phyloP scores from a whole-genome alignment of 2,888 invertebrate species.

The Aphodius sticticus region DNA sequence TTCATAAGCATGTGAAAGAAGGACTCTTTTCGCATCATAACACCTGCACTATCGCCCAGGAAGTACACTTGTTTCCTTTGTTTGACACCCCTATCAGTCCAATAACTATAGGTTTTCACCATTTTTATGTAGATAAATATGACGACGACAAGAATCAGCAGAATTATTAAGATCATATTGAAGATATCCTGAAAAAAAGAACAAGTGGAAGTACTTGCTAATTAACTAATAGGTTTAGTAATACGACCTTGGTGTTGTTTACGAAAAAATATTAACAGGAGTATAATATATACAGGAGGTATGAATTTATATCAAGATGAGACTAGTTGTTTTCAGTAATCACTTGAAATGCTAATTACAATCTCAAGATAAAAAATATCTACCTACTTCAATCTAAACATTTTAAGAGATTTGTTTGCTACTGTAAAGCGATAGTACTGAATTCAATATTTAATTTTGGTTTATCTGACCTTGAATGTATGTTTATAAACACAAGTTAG shows the following conservation, averaged over 20 bases:
- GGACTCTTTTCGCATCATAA: slow-evolving; percentile 7
- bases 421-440: no score
- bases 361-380: no score
- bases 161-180: slow-evolving; percentile 14
- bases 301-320: no score
- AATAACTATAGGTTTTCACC: slow-evolving; percentile 22
- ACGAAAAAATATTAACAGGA: not conserved
- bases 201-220: not conserved
- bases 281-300: no score
- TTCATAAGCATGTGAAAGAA: slow-evolving; percentile 4
- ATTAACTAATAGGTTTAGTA: not conserved
- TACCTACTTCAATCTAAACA: no score
- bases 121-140: slow-evolving; percentile 13
- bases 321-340: no score
- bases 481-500: no score
- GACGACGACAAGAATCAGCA: not conserved
- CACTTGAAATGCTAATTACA: no score
- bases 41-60: slow-evolving; percentile 9
- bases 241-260: not conserved
- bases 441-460: no score
- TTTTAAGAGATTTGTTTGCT: no score
- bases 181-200: not conserved
- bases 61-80: slow-evolving; percentile 23
- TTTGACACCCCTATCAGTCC: slow-evolving; percentile 24
- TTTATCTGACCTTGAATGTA: no score